Evolutionary conservation across 2,113 vertebrate genomes (phyloP), one percentile per base, ranked within the genome.

Genomic region (Anguilla rostrata): DNA sequence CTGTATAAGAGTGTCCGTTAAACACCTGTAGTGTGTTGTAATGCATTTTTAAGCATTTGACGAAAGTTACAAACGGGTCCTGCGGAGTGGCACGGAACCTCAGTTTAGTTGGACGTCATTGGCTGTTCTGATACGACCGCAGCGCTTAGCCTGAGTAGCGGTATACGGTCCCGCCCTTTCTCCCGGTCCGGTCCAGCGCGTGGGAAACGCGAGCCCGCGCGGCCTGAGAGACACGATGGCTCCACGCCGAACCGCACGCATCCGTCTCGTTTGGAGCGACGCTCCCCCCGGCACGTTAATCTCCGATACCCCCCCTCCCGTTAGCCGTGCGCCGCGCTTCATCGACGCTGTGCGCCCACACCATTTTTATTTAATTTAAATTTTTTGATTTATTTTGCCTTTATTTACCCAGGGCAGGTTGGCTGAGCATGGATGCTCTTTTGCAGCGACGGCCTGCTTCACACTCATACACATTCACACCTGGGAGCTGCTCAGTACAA

Each of bases 271-370:
- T 66, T 49, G 78, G 81, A 86, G 71, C 87, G 85, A 89, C 84
- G 86, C 78, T 56, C 85, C 78, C 80, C 83, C 66, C 82, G 39
- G 71, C 26, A 85, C 85, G 87, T 89, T 89, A 86, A 60, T 86
- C 84, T 87, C 20, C 66, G 82, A 78, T 81, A 9, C 12, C 8
- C 8, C 12, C 34, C 34, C 86, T 66, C 39, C 71, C 53, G 75
- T 81, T 63, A 60, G 80, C 83, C 41, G 56, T 81, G 12, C 26
- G n/a, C 3, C n/a, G 0, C 39, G 2, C n/a, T 39, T 60, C 39
- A 83, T 14, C 2, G 71, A 75, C 1, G 12, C 82, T 20, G 49
- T 12, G 5, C 18, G 56, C 16, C 29, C 63, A 0, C 29, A 34
- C 29, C 56, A n/a, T 83, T 34, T 34, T 34, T 34, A 34, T 34